Evolutionary conservation across 1,140 invertebrate species (phyloP).

Genomic region (Amphibalanus amphitrite): DNA sequence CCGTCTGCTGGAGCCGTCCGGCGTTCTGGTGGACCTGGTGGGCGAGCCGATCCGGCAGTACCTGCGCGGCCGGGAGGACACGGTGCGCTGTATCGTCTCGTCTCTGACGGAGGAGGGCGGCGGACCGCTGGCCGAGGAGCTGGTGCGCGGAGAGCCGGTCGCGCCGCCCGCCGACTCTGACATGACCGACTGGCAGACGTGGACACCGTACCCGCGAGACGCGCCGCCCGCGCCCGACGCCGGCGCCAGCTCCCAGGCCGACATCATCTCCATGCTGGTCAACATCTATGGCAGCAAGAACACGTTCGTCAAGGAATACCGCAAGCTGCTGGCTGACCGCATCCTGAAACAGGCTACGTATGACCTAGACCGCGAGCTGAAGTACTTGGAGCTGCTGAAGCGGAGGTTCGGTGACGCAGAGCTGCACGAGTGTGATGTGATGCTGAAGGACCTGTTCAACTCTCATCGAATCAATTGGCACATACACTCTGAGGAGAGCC

Average conservation of each 20-base stretch:
- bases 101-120: slow-evolving; percentile 82
- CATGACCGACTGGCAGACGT: slow-evolving; percentile 59
- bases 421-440: slow-evolving; percentile 94
- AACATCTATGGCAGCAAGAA: slow-evolving; percentile 98
- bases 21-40: slow-evolving; percentile 82
- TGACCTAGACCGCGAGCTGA: slow-evolving; percentile 80
- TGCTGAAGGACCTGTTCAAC: slow-evolving; percentile 82
- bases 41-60: slow-evolving; percentile 75
- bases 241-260: slow-evolving; percentile 46
- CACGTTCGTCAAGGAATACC: slow-evolving; percentile 95
- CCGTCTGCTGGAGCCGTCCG: slow-evolving; percentile 74
- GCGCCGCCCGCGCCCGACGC: slow-evolving; percentile 32
- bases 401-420: slow-evolving; percentile 81
- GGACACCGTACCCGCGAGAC: slow-evolving; percentile 85
- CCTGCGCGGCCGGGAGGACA: slow-evolving; percentile 70
- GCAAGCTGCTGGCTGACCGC: slow-evolving; percentile 80
- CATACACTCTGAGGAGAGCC: slow-evolving; percentile 43
- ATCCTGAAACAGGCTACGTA: slow-evolving; percentile 70
- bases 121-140: slow-evolving; percentile 77
- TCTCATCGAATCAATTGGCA: slow-evolving; percentile 61
- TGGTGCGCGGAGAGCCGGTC: slow-evolving; percentile 51
- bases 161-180: slow-evolving; percentile 33
- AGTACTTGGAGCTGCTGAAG: slow-evolving; percentile 89
- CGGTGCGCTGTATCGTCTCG: slow-evolving; percentile 82
- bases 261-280: slow-evolving; percentile 96